Conservation (phyloP, 2,113 vertebrate species). For the Gymnocephalus cernua region DNA sequence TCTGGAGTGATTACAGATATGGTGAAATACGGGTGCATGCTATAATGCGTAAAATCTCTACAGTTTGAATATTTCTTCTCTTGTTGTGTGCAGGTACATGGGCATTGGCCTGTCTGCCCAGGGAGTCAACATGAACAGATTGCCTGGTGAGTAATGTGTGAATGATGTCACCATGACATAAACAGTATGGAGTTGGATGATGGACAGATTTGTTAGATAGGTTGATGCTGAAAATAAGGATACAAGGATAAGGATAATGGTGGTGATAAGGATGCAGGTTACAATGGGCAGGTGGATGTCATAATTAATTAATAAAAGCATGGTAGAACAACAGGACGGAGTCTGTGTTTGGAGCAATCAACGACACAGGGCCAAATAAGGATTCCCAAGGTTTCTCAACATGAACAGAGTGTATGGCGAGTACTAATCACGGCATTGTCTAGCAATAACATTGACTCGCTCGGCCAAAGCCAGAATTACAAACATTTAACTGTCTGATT, state of each 20-base stretch:
- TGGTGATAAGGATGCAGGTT: not conserved
- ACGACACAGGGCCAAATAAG: slow-evolving; percentile 21
- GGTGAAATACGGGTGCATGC: not conserved
- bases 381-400: slow-evolving; percentile 35
- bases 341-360: slow-evolving; percentile 20
- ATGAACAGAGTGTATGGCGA: not conserved
- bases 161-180: not conserved
- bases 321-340: not conserved
- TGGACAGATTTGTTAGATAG: not conserved
- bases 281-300: not conserved
- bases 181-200: not conserved
- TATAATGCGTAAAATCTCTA: slow-evolving; percentile 1
- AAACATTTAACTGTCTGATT: slow-evolving; percentile 17
- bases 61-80: slow-evolving; percentile 21
- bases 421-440: slow-evolving; percentile 14
- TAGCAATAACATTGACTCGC: slow-evolving; percentile 5
- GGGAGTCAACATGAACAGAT: slow-evolving; percentile 99
- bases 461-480: slow-evolving; percentile 43
- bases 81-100: slow-evolving; percentile 92
- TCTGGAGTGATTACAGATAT: not conserved
- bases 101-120: slow-evolving; percentile 98
- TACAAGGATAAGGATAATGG: not conserved
- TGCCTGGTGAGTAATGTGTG: slow-evolving; percentile 92
- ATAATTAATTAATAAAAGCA: not conserved
- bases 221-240: not conserved